A percentile compares a stretch with the other conserved stretches of the same genome.
Evolutionary conservation across 2,888 invertebrate species (phyloP).

Genomic region (Cataglyphis livida): DNA sequence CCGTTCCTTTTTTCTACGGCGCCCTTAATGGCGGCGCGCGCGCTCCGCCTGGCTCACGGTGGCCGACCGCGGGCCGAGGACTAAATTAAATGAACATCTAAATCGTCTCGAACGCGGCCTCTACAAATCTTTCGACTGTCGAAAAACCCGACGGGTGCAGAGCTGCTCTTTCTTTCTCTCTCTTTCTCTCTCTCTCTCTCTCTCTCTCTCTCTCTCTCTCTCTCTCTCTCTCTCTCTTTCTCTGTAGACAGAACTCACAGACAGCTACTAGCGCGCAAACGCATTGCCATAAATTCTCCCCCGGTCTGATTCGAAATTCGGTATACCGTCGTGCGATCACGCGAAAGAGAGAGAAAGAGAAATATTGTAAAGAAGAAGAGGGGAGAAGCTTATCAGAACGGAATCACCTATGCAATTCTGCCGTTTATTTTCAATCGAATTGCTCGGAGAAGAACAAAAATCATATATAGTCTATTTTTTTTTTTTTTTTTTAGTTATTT

Average conservation of each 20-base stretch:
- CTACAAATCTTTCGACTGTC: conserved; percentile 72
- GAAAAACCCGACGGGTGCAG: conserved; percentile 72
- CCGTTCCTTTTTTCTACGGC: conserved; percentile 60
- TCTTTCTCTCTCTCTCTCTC: background rate
- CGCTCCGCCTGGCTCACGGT: conserved; percentile 54
- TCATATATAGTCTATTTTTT: background rate
- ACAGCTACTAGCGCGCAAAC: conserved; percentile 62
- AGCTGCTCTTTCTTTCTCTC: conserved; percentile 21
- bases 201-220: too few species aligned
- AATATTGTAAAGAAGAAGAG: background rate
- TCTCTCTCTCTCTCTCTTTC: background rate
- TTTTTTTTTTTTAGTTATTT: background rate
- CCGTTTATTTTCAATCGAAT: background rate
- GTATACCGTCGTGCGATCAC: conserved; percentile 65
- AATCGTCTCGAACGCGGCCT: conserved; percentile 75
- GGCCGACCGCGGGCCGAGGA: conserved; percentile 70
- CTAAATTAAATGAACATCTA: conserved; percentile 83
- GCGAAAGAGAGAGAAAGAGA: conserved; percentile 43
- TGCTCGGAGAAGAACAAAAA: background rate
- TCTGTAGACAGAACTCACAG: conserved; percentile 3
- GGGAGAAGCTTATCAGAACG: background rate
- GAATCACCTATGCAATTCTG: conserved; percentile 11
- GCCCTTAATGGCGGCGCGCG: conserved; percentile 67
- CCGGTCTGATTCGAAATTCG: conserved; percentile 72
- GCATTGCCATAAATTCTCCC: conserved; percentile 69